Conservation (phyloP, 2,888 invertebrate genomes). For the Cosmia trapezina region DNA sequence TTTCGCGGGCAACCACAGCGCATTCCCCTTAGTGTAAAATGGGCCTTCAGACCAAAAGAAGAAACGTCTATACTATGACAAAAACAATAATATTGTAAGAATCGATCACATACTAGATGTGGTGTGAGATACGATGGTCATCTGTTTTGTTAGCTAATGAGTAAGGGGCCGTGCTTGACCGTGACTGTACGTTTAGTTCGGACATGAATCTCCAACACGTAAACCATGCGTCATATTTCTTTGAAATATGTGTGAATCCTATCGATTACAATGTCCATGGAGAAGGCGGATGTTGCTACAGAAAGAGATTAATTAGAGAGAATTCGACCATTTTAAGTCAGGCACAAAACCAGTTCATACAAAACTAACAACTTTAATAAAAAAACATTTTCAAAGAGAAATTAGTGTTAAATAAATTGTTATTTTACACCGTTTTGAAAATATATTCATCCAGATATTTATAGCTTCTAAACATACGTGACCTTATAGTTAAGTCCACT, state of each 20-base stretch:
- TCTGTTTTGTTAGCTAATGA: slow-evolving; percentile 1
- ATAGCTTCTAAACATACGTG: neutral
- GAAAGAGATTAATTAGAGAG: neutral
- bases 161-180: slow-evolving; percentile 7
- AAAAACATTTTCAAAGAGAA: neutral
- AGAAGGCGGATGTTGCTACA: slow-evolving; percentile 28
- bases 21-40: too few relatives aligned
- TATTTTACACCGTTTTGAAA: neutral
- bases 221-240: slow-evolving; percentile 58
- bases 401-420: neutral
- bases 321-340: neutral
- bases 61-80: neutral
- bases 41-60: too few relatives aligned
- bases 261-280: slow-evolving; percentile 10
- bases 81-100: neutral
- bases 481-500: neutral
- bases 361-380: neutral
- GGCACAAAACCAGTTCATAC: neutral
- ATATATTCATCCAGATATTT: neutral
- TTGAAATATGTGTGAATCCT: slow-evolving; percentile 60
- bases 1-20: too few relatives aligned
- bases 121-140: neutral
- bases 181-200: slow-evolving; percentile 26
- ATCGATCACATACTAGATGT: neutral
- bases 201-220: slow-evolving; percentile 33